These are phyloP conservation scores for Oncorhynchus masou DNA, from an alignment of 2,113 vertebrate genomes.

Conservation along the genomic window DNA sequence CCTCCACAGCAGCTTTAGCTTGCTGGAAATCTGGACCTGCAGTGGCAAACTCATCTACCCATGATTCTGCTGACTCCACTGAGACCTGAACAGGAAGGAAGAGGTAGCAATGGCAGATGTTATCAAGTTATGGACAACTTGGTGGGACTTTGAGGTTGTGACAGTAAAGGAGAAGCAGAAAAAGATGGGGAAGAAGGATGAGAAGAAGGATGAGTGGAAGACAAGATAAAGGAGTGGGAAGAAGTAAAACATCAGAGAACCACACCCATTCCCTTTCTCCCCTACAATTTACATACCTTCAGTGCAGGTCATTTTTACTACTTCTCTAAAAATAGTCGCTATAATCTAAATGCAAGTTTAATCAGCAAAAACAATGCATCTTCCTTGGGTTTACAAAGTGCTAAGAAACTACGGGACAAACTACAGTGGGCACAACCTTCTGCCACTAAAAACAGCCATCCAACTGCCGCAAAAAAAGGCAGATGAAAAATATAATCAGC, in stretches of 20 bases:
- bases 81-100: constrained; percentile 72
- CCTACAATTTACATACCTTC: not conserved
- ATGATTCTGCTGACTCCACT: constrained; percentile 90
- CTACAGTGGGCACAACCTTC: not conserved
- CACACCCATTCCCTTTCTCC: not conserved
- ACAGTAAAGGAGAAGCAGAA: constrained; percentile 30
- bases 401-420: not conserved
- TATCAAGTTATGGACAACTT: no score
- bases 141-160: constrained; percentile 7
- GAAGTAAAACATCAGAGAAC: constrained; percentile 11
- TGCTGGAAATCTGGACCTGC: constrained; percentile 90
- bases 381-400: not conserved
- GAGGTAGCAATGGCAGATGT: constrained; percentile 22
- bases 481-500: not conserved
- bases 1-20: constrained; percentile 95
- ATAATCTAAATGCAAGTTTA: not conserved
- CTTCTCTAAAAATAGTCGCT: not conserved
- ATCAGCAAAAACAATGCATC: not conserved
- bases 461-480: not conserved
- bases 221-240: constrained; percentile 38
- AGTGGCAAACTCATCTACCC: constrained; percentile 90
- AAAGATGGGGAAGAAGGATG: constrained; percentile 40
- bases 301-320: not conserved
- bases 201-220: constrained; percentile 42
- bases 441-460: constrained; percentile 1